Base-by-base conservation (phyloP, 2,797 vertebrate species). In the Masticophis lateralis region DNA sequence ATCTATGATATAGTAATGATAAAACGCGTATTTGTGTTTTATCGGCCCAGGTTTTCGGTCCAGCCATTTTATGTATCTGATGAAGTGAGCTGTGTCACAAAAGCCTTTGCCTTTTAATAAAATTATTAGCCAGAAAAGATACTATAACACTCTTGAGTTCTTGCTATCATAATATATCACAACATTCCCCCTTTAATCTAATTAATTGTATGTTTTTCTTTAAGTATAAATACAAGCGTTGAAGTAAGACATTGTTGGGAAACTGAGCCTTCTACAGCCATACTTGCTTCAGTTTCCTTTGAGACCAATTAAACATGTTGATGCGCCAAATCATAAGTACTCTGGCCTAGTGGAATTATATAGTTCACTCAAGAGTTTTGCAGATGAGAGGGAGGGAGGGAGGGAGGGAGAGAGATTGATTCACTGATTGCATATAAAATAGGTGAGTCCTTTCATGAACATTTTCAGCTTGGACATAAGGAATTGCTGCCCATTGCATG, bases 181-280 rank as follows among this genome's bases (percentile, higher is more conserved):
- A 47, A 47, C 37, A 47, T 83, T 83, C 43, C 10, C 10, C 74
- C 37, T 83, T 47, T 47, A 83, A 83, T 83, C 37, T 83, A 83
- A 47, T 79, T 92, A 13, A 89, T 37, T 94, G 92, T 53, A 57
- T 55, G 61, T 14, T 22, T 69, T 32, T 83, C 94, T 61, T 83
- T 11, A 37, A 59, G 27, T 27, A 66, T 90, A 92, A 93, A 88
- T 86, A 8, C 16, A 18, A 91, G n/a, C 55, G 27, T 56, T 89
- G 32, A 91, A 92, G 61, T 90, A 13, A 47, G 86, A 53, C 86
- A 90, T 95, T 93, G 89, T 18, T 79, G 79, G 53, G 27, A 74
- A 63, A 92, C 89, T 2, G 69, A 95, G 88, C 90, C 83, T 91
- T 95, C 32, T 93, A 6, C 22, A 92, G 4, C 92, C 86, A 25